Base-by-base conservation (phyloP, 1,140 invertebrate species). In the Ceratina australensis region DNA sequence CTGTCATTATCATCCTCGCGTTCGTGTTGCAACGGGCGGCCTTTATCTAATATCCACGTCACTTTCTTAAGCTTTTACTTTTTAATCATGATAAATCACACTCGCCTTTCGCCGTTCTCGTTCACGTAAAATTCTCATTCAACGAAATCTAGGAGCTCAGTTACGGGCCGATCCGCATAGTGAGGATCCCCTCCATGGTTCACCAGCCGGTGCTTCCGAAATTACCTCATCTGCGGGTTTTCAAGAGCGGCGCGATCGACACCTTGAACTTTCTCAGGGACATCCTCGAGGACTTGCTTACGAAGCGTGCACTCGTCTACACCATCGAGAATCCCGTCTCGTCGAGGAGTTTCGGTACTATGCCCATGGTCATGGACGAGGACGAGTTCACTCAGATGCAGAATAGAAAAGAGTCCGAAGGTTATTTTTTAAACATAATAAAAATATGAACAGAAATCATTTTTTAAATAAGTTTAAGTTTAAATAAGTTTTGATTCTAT, bases 261-360 rank as follows among this genome's bases (percentile, higher is more conserved):
- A 86, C 86, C 8, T 64, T 92, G 13, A 88, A 86, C 47, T 92
- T 92, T 50, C 71, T 91, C 7, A 79, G 90, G 49, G 86, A 91
- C 42, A 69, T 82, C 2, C 83, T 82, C 54, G 91, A 92, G 16
- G 91, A 92, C 75, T 50, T 92, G 64, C 50, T 92, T 8, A 91
- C 89, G 71, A 88, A 88, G 72, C 90, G 91, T 60, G 91, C 90
- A 20, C 56, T 92, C 5, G 87, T 91, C 79, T 92, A 92, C 81
- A 91, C 90, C 0, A 80, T 90, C 28, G 85, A 91, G 67, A 90
- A 90, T 61, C 71, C 87, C 3, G 20, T 72, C 69, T 79, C 72
- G 18, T 79, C 86, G 0, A 87, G 89, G 12, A 78, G 79, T 20
- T 84, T 91, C 10, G 71, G 79, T 0, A 87, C 64, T 0, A 86